Evolutionary conservation across 2,888 invertebrate species (phyloP), one percentile per base, ranked within the genome.

Genomic region (Sylvicola cinctus): DNA sequence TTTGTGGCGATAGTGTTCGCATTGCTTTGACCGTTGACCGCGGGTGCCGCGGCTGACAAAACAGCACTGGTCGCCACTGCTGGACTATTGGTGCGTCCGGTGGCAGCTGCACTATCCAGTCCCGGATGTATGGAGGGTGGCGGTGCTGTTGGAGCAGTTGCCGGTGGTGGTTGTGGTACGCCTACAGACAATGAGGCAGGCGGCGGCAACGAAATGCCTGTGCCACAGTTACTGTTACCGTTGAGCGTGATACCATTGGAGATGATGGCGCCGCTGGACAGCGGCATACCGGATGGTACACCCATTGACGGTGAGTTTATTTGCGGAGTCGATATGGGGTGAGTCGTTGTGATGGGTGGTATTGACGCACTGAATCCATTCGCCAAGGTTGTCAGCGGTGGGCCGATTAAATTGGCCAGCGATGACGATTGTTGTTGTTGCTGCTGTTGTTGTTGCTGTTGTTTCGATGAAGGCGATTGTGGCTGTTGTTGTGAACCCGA

Each of bases 181-280:
- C 46, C 40, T 17, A 45, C 46, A 27, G 48, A 45, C 53, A 49
- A 37, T 20, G 46, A 44, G 39, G 50, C 45, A 33, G 63, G 60
- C 40, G 63, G 59, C 47, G 64, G 63, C 49, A 63, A 62, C 46
- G 63, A 60, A 41, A 42, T 56, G 49, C 57, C 54, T 41, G 61
- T 61, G 38, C 61, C 61, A 26, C 62, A 38, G 23, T 40, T 41
- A 17, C 29, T 32, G 37, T 40, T 38, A 37, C 38, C 38, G n/a
- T n/a, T n/a, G n/a, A n/a, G n/a, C n/a, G 23, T 38, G 27, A 16
- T 33, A 29, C 4, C 32, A 37, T 11, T 39, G 43, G 16, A 34
- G 43, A 35, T 41, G 41, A 39, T 40, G 43, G 33, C 42, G 44
- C 31, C n/a, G n/a, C n/a, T n/a, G n/a, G 42, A 37, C 31, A 44